Evolutionary conservation across 1,140 invertebrate species (phyloP).

Genomic region (Arctopsyche grandis): DNA sequence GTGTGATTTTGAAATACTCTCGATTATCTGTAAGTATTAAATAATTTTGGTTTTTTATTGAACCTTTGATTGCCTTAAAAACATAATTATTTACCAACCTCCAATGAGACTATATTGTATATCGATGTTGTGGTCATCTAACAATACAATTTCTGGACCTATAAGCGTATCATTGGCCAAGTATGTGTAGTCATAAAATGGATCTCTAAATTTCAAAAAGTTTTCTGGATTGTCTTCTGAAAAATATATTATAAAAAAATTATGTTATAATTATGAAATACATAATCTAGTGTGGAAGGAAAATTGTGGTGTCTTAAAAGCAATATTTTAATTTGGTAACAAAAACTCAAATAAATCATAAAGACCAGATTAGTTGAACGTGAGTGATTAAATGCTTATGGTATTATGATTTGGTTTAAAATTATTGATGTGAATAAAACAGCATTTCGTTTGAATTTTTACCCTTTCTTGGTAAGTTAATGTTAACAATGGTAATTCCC

Average conservation of each 20-base stretch:
- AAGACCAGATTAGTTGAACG: slow-evolving; percentile 8
- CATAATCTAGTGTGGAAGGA: too few species aligned
- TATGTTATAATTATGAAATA: too few species aligned
- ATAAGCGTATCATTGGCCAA: neutral
- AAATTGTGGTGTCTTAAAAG: too few species aligned
- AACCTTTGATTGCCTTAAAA: too few species aligned
- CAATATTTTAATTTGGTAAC: neutral
- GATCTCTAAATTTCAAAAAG: too few species aligned
- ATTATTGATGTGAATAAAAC: neutral
- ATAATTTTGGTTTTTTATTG: too few species aligned
- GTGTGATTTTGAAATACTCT: neutral
- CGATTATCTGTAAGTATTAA: neutral
- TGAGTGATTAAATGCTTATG: too few species aligned
- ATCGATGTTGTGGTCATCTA: neutral
- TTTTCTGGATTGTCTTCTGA: too few species aligned
- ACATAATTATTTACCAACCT: neutral
- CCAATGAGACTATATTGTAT: neutral
- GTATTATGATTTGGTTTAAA: too few species aligned
- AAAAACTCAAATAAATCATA: slow-evolving; percentile 10
- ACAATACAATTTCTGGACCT: neutral
- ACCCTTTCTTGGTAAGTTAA: neutral
- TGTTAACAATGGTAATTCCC: neutral
- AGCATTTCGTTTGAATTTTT: neutral
- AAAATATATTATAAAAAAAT: too few species aligned
- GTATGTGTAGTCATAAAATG: too few species aligned